Conservation (phyloP, 2,888 invertebrate species). For the Cheilosia grossa region DNA sequence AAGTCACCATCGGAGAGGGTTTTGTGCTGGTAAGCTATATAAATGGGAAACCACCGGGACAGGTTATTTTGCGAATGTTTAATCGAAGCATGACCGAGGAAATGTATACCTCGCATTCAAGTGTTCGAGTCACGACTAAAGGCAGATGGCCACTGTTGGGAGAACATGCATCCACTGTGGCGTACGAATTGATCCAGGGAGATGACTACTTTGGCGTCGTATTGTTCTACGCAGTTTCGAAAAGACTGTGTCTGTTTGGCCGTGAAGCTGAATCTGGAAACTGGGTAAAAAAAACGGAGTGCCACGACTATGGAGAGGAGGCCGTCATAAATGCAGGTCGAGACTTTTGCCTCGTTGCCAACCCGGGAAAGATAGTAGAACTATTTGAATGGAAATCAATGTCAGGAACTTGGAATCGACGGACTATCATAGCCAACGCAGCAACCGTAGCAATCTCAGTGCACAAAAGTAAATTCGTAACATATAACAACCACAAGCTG, state of each 20-base stretch:
- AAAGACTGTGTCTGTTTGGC: constrained; percentile 33
- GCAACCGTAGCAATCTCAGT: neutral
- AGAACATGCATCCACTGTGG: constrained; percentile 5
- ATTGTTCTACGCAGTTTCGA: constrained; percentile 14
- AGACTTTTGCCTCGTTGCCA: constrained; percentile 8
- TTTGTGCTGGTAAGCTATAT: constrained; percentile 32
- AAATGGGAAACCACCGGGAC: constrained; percentile 10
- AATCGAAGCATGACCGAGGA: constrained; percentile 29
- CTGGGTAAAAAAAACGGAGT: constrained; percentile 15
- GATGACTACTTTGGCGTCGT: constrained; percentile 28
- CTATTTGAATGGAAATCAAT: constrained; percentile 22
- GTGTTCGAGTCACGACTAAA: neutral
- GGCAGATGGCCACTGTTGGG: constrained; percentile 50
- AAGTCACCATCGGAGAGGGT: constrained; percentile 9
- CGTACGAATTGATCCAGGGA: constrained; percentile 30
- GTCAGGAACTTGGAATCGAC: constrained; percentile 2
- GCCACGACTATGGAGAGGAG: constrained; percentile 16
- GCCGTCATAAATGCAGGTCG: neutral
- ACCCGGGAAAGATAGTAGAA: constrained; percentile 11
- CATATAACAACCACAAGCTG: constrained; percentile 19
- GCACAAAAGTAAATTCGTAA: constrained; percentile 19
- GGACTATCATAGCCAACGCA: neutral
- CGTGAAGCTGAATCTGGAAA: neutral
- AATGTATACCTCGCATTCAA: constrained; percentile 37
- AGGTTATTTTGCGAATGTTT: constrained; percentile 39